Evolutionary conservation across 2,888 invertebrate genomes (phyloP), one percentile per base, ranked within the genome.

Genomic region (Candidula unifasciata): DNA sequence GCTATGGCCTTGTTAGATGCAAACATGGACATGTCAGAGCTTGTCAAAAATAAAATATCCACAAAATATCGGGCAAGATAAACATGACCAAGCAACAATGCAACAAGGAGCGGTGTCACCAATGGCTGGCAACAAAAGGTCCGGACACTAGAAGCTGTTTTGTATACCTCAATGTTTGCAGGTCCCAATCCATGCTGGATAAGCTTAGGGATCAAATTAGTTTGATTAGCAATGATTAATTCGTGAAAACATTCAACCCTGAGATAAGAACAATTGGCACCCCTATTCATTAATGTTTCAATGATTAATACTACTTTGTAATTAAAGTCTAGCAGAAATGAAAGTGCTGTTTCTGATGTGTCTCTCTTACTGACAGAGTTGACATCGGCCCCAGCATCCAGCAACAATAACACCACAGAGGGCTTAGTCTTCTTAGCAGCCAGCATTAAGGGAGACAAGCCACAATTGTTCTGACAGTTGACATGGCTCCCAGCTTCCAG

Each of bases 391-490:
- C 68, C 68, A 10, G 68, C n/a, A n/a, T 68, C 68, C 2, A 68
- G 68, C 21, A 68, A 27, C 27, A 16, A 21, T 27, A 30, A 10
- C 30, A 68, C 16, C n/a, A 68, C 6, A 27, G 13, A 21, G 8
- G n/a, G 6, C 27, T 27, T 27, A 8, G 13, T 2, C 27, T 68
- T 24, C 30, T 16, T 68, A 30, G 68, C 68, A 27, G 68, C 68
- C 68, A 68, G n/a, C 68, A 68, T 30, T 27, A 68, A 68, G 68
- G 68, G 68, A 27, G 68, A 68, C 5, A 68, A 68, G 8, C 68
- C 68, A 27, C 5, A 3, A n/a, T 16, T 27, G 68, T 68, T 68
- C 27, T 68, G 68, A n/a, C 68, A 68, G 68, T 68, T 68, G 13
- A 68, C 68, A 68, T 68, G 8, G 27, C 68, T 68, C 8, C 68